Percentiles rank a stretch among this genome's conserved stretches.
Conservation (phyloP, 2,797 vertebrate genomes). For the Lagodon rhomboides region DNA sequence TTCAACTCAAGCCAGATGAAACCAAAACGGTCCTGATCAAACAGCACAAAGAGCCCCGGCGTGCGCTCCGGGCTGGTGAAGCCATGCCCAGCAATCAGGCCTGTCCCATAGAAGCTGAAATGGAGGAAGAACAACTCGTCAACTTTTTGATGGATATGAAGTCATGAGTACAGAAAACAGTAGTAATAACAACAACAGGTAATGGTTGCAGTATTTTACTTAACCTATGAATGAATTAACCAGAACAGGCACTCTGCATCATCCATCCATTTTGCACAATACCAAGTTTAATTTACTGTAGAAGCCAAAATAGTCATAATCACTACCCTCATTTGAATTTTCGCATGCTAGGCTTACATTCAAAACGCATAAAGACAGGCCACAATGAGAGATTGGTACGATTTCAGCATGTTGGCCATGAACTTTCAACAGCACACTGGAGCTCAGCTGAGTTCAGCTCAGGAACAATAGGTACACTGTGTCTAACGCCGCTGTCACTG, state of each 20-base stretch:
- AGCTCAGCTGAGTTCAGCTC: neutral
- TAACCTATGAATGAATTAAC: neutral
- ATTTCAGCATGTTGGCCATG: neutral
- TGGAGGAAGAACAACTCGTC: slow-evolving; percentile 8
- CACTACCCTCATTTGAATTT: too few relatives aligned
- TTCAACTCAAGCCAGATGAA: slow-evolving; percentile 99
- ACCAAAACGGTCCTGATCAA: slow-evolving; percentile 95
- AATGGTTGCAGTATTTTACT: neutral
- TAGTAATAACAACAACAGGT: neutral
- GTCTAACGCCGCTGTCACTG: neutral
- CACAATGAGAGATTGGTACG: neutral
- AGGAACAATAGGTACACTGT: neutral
- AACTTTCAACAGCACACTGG: neutral
- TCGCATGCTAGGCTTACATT: neutral
- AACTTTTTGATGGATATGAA: neutral
- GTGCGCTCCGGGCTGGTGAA: slow-evolving; percentile 98
- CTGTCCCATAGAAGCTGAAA: slow-evolving; percentile 95
- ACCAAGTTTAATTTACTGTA: neutral
- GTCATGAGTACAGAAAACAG: neutral
- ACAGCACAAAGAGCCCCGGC: slow-evolving; percentile 94
- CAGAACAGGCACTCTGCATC: neutral
- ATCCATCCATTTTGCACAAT: neutral
- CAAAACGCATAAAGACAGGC: neutral
- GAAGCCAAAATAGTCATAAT: neutral
- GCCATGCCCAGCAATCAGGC: slow-evolving; percentile 96